Conservation (phyloP, 2,113 vertebrate species). For the Todiramphus saurophagus region DNA sequence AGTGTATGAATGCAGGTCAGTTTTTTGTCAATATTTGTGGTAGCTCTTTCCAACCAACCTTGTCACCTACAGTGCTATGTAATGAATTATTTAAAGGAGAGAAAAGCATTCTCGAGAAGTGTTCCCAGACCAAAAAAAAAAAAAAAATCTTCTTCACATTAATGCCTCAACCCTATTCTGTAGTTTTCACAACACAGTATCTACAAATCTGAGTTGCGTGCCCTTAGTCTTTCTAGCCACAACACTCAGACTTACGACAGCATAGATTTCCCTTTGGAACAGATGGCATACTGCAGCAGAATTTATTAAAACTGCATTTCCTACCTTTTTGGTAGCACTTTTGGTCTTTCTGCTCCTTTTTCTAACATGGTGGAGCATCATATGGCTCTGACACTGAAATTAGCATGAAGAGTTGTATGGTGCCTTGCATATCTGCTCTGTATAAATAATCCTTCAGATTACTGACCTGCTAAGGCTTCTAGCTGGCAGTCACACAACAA, state of each 20-base stretch:
- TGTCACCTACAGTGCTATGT: not conserved
- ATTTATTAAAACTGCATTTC: conserved; percentile 27
- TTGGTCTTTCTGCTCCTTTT: not conserved
- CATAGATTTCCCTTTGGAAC: conserved; percentile 15
- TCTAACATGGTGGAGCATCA: not conserved
- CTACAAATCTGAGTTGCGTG: not conserved
- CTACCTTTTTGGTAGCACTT: not conserved
- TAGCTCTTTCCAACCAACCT: not conserved
- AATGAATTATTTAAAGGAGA: not conserved
- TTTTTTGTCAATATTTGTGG: conserved; percentile 1
- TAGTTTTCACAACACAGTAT: not conserved
- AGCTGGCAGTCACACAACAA: not conserved
- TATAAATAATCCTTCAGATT: conserved; percentile 16
- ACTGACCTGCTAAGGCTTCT: conserved; percentile 8
- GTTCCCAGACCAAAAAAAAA: not conserved
- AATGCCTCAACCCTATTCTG: not conserved
- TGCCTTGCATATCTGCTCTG: conserved; percentile 22
- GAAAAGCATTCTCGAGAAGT: not conserved
- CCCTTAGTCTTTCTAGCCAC: conserved; percentile 14
- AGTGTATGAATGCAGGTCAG: not conserved
- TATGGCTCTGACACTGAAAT: conserved; percentile 1
- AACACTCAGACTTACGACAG: conserved; percentile 27
- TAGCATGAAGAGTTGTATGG: not conserved
- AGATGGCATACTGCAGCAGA: conserved; percentile 30
- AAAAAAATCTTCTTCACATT: not conserved